Evolutionary conservation across 2,888 invertebrate genomes (phyloP).

Genomic region (Elgonia sp.): DNA sequence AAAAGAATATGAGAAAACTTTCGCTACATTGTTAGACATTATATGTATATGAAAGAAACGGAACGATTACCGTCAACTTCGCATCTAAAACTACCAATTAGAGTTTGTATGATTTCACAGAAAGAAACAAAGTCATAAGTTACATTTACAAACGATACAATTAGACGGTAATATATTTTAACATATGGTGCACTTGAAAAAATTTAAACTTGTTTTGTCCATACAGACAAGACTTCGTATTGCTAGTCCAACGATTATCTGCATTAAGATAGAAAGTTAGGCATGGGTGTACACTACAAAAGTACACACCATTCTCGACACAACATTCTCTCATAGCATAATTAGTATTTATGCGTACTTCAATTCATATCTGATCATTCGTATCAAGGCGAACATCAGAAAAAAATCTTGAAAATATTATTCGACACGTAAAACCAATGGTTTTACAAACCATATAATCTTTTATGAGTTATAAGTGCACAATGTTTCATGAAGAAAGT

Average conservation of each 20-base stretch:
- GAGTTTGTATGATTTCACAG: conserved; percentile 11
- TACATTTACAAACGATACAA: conserved; percentile 32
- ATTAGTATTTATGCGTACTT: conserved; percentile 50
- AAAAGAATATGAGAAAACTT: too few relatives aligned
- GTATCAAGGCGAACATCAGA: background rate
- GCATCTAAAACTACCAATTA: conserved; percentile 26
- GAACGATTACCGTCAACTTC: background rate
- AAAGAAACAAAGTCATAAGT: conserved; percentile 39
- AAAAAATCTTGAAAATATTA: background rate
- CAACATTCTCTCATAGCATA: conserved; percentile 47
- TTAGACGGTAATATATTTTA: conserved; percentile 38
- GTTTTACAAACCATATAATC: too few relatives aligned
- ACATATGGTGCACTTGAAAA: conserved; percentile 12
- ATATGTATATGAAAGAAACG: background rate
- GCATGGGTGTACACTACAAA: background rate
- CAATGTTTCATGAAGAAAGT: background rate
- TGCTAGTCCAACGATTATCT: conserved; percentile 42
- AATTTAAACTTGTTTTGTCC: conserved; percentile 29
- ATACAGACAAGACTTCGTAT: background rate
- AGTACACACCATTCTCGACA: conserved; percentile 19
- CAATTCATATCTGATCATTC: conserved; percentile 12
- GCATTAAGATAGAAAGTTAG: conserved; percentile 53
- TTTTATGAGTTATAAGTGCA: background rate
- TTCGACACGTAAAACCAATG: background rate
- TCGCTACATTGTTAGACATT: too few relatives aligned